A percentile compares a stretch with the other conserved stretches of the same genome.
Conservation (phyloP, 2,113 vertebrate genomes). For the Aleadryas rufinucha region DNA sequence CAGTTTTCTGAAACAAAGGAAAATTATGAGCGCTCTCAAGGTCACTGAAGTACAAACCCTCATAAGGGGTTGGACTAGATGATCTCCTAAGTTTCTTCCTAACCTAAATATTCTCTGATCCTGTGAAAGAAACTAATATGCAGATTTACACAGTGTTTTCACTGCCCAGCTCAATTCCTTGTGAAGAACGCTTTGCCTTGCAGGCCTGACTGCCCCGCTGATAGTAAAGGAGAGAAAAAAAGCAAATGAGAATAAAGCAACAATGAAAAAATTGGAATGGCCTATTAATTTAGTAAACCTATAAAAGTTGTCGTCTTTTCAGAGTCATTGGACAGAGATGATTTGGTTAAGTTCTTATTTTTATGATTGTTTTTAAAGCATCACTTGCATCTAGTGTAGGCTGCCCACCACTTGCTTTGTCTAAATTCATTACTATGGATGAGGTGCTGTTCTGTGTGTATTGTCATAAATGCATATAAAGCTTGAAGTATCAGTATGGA, state of each 20-base stretch:
- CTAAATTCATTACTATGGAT: neutral
- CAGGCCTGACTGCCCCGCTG: neutral
- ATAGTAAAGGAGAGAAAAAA: neutral
- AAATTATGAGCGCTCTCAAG: neutral
- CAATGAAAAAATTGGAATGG: neutral
- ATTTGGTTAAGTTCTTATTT: neutral
- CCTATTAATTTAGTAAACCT: neutral
- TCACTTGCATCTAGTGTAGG: neutral
- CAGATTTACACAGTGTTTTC: accelerated
- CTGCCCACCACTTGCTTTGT: neutral
- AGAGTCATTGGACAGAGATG: neutral
- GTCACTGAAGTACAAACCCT: neutral
- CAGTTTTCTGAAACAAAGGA: neutral
- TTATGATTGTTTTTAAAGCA: neutral
- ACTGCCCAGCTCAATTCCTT: neutral
- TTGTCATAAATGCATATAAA: constrained; percentile 19
- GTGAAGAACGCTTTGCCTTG: neutral
- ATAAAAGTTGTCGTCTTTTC: neutral
- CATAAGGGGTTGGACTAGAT: neutral
- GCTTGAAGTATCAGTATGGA: neutral
- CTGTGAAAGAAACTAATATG: neutral
- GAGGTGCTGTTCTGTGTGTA: neutral
- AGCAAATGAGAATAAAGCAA: neutral
- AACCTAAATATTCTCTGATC: neutral
- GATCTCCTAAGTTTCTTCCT: neutral